Evolutionary conservation across 2,113 vertebrate species (phyloP).

Genomic region (Lamprotornis superbus): DNA sequence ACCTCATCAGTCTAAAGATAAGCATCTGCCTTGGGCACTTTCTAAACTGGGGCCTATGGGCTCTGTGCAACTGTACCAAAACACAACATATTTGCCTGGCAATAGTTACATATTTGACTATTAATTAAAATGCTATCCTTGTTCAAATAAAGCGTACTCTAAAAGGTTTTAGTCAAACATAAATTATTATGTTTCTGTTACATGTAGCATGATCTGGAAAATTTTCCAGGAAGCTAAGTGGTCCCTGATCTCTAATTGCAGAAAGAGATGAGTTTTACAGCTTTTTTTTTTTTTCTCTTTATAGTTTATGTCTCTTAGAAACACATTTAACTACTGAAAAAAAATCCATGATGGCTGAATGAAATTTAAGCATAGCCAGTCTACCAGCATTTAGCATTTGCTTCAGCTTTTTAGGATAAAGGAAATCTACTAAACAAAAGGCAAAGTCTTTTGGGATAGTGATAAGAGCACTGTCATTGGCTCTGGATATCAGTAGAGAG

Average conservation of each 20-base stretch:
- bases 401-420: background rate
- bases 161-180: background rate
- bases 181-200: background rate
- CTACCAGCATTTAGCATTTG: background rate
- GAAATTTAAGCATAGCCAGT: background rate
- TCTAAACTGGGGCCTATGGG: background rate
- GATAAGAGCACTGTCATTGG: background rate
- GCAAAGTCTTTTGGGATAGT: background rate
- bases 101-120: background rate
- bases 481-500: background rate
- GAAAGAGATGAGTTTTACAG: background rate
- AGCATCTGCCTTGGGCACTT: slow-evolving; percentile 35
- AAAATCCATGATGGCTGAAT: background rate
- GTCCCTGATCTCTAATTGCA: background rate
- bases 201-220: background rate
- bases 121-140: background rate
- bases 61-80: background rate
- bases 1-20: slow-evolving; percentile 41
- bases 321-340: background rate
- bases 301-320: background rate
- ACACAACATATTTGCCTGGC: background rate
- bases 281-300: background rate
- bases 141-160: background rate
- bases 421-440: background rate
- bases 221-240: background rate